Evolutionary conservation across 1,140 invertebrate genomes (phyloP).

Genomic region (Drosophila sp.): DNA sequence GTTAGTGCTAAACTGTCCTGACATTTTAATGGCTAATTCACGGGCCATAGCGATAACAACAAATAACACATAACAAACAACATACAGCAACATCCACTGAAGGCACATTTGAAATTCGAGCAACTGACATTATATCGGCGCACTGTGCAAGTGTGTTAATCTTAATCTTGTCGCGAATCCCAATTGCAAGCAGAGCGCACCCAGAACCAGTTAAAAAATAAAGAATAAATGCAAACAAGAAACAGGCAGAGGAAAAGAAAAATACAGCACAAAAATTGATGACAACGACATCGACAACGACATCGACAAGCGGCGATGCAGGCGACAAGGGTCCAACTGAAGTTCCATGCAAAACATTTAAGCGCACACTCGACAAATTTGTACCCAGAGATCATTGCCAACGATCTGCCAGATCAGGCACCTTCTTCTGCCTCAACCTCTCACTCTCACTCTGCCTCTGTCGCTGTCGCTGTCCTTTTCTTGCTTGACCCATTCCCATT

Average conservation of each 20-base stretch:
- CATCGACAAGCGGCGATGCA: constrained; percentile 13
- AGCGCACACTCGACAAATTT: constrained; percentile 82
- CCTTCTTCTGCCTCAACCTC: not conserved
- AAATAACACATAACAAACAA: too few relatives aligned
- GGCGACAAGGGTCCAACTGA: constrained; percentile 20
- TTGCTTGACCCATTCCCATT: constrained; percentile 3
- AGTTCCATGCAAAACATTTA: constrained; percentile 72
- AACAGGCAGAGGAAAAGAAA: not conserved
- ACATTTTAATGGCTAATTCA: constrained; percentile 58
- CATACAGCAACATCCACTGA: constrained; percentile 2
- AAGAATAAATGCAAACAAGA: not conserved
- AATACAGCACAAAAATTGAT: constrained; percentile 57
- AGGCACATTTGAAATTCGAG: constrained; percentile 63
- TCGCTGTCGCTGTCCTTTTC: too few relatives aligned
- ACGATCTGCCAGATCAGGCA: constrained; percentile 39
- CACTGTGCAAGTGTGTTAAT: constrained; percentile 50
- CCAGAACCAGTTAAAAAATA: constrained; percentile 54
- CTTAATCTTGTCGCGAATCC: constrained; percentile 67
- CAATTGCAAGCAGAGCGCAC: constrained; percentile 43
- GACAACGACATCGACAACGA: constrained; percentile 55
- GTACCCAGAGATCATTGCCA: constrained; percentile 61
- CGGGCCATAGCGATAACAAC: constrained; percentile 31
- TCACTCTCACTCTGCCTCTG: not conserved
- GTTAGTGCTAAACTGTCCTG: constrained; percentile 51
- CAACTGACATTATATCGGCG: constrained; percentile 60